Percentiles rank a stretch among this genome's conserved stretches.
Conservation (phyloP, 2,888 invertebrate species). For the Amiota communis region DNA sequence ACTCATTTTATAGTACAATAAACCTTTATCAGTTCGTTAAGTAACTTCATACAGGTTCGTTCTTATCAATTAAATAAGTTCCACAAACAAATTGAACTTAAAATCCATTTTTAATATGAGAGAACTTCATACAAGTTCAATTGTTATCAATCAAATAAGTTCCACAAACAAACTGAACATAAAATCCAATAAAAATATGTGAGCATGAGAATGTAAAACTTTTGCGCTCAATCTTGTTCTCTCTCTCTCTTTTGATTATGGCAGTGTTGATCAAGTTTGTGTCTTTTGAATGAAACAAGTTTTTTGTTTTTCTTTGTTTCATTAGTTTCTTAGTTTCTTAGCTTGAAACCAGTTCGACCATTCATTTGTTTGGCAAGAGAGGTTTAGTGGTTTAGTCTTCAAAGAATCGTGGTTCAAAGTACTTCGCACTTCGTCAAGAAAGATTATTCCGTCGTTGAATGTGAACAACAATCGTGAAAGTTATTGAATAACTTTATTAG, state of each 20-base stretch:
- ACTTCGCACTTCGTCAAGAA: background rate
- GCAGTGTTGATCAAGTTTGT: constrained; percentile 37
- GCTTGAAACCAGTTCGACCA: too few relatives aligned
- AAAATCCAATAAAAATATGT: constrained; percentile 1
- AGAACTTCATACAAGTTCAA: too few relatives aligned
- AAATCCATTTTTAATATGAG: too few relatives aligned
- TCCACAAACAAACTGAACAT: constrained; percentile 16
- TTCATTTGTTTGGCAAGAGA: too few relatives aligned
- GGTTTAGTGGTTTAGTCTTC: too few relatives aligned
- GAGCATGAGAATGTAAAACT: constrained; percentile 30
- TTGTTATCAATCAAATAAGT: background rate
- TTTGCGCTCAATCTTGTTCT: background rate
- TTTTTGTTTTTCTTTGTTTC: constrained; percentile 34
- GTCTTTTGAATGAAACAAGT: constrained; percentile 41
- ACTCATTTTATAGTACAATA: too few relatives aligned
- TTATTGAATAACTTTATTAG: background rate
- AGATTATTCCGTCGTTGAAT: background rate
- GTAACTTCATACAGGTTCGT: too few relatives aligned
- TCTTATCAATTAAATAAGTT: too few relatives aligned
- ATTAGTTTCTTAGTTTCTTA: too few relatives aligned
- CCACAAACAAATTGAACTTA: too few relatives aligned
- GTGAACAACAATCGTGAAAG: constrained; percentile 12
- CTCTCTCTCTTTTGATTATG: background rate
- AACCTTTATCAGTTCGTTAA: too few relatives aligned
- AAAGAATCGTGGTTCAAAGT: too few relatives aligned